Conservation (phyloP, 2,113 vertebrate genomes). For the Chascanopsetta lugubris region DNA sequence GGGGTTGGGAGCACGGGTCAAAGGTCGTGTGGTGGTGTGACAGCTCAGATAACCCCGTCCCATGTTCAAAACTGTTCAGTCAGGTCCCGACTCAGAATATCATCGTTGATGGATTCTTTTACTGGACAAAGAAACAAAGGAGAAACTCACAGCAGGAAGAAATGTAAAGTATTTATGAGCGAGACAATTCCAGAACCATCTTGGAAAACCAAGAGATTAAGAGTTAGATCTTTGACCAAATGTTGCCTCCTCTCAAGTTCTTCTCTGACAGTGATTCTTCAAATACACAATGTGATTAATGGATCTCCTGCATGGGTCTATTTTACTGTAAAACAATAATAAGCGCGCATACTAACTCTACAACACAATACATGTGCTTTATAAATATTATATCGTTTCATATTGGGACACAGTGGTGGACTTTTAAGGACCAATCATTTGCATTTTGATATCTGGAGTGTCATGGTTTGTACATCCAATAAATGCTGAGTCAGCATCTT, state of each 20-base stretch:
- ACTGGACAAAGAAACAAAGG: not conserved
- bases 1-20: slow-evolving; percentile 43
- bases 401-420: not conserved
- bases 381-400: not conserved
- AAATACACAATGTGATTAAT: not conserved
- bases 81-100: not conserved
- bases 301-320: not conserved
- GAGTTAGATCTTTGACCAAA: not conserved
- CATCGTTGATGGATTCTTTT: slow-evolving; percentile 2
- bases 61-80: not conserved
- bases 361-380: not conserved
- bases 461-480: no score
- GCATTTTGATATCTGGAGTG: no score
- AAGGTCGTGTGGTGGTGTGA: slow-evolving; percentile 23
- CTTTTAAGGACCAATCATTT: not conserved
- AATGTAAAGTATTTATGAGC: not conserved
- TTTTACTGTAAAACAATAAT: not conserved
- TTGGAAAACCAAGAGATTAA: not conserved
- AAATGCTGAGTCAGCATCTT: no score
- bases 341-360: not conserved
- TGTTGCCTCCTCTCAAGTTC: not conserved
- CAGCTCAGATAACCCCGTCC: slow-evolving; percentile 3
- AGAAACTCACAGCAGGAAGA: slow-evolving; percentile 9
- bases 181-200: not conserved
- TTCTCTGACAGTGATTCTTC: not conserved